phyloP scores from a whole-genome alignment of 64 coral and sea anemone genomes.

The Pachyseris speciosa region DNA sequence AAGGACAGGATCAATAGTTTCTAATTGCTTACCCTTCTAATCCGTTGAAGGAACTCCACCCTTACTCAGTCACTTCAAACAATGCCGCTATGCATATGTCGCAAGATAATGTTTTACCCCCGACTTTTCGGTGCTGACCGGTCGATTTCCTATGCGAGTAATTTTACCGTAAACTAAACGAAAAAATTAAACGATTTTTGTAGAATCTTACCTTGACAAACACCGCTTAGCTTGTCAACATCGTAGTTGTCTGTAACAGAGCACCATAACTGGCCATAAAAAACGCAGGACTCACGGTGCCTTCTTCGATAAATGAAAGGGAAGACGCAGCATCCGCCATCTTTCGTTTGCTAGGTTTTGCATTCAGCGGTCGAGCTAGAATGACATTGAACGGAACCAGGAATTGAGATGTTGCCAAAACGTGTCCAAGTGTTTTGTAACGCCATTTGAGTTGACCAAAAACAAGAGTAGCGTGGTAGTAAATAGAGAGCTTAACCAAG shows the following conservation, averaged over 20 bases:
- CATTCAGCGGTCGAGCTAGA: background rate
- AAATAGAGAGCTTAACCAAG: too few species aligned
- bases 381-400: background rate
- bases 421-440: too few species aligned
- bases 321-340: constrained; percentile 29
- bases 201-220: constrained; percentile 7
- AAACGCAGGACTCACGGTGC: background rate
- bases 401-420: background rate
- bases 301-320: constrained; percentile 19
- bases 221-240: background rate
- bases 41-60: too few species aligned
- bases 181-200: background rate
- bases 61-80: too few species aligned
- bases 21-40: too few species aligned
- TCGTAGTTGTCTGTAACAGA: constrained; percentile 18
- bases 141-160: too few species aligned
- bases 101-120: too few species aligned
- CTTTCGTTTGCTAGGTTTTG: constrained; percentile 35
- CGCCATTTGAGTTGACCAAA: too few species aligned
- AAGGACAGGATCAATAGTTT: too few species aligned
- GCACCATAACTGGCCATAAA: background rate
- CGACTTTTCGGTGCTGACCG: too few species aligned
- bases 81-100: too few species aligned
- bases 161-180: background rate
- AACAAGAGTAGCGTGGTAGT: too few species aligned